Conservation (phyloP, 2,888 invertebrate species). For the Lasioglossum leucozonium region DNA sequence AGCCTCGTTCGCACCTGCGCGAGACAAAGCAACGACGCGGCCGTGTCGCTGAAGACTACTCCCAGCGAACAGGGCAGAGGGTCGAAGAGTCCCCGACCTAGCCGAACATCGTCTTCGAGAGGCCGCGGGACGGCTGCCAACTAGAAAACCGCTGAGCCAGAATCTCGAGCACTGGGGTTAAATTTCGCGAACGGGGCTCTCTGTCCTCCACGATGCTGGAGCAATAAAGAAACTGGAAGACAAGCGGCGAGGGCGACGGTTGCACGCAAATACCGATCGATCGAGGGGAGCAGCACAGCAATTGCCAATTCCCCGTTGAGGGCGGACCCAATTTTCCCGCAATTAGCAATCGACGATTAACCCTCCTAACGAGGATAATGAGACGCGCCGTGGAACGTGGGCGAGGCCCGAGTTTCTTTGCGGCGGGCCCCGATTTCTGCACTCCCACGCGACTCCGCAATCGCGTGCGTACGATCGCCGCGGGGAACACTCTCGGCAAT, state of each 20-base stretch:
- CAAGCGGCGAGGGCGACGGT: too few species aligned
- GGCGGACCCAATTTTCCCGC: slow-evolving; percentile 54
- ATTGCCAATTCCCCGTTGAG: slow-evolving; percentile 57
- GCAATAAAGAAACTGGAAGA: background rate
- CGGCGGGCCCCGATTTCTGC: background rate
- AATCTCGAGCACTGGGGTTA: slow-evolving; percentile 7
- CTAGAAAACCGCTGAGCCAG: slow-evolving; percentile 19
- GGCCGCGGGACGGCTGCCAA: slow-evolving; percentile 47
- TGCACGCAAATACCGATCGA: background rate
- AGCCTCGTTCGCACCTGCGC: slow-evolving; percentile 4
- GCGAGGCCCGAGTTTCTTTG: slow-evolving; percentile 28
- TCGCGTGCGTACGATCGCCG: background rate
- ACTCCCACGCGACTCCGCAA: slow-evolving; percentile 17
- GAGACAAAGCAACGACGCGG: background rate
- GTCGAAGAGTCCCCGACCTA: slow-evolving; percentile 49
- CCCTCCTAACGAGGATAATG: slow-evolving; percentile 61
- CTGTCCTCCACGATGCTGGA: background rate
- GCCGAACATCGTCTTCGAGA: slow-evolving; percentile 22
- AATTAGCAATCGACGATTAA: slow-evolving; percentile 69
- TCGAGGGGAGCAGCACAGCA: slow-evolving; percentile 25
- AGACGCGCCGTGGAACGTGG: slow-evolving; percentile 41
- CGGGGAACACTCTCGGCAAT: background rate
- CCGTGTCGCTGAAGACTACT: background rate
- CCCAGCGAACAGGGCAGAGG: background rate
- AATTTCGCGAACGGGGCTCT: background rate